Evolutionary conservation across 1,140 invertebrate species (phyloP), one percentile per base, ranked within the genome.

Genomic region (Semibalanus balanoides): DNA sequence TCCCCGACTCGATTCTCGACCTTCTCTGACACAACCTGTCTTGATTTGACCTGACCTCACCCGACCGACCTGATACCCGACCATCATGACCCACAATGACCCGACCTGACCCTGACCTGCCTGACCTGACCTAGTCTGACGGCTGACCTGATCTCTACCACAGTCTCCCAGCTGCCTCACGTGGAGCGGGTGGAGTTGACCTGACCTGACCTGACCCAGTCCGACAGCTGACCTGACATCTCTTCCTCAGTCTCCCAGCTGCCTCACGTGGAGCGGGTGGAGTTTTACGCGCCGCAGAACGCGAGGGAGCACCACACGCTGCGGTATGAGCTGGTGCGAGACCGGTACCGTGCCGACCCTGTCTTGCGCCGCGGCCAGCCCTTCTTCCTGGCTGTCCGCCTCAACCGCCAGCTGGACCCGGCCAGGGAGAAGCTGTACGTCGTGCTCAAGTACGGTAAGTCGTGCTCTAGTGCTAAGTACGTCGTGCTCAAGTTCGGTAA

Each of bases 221-320:
- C 51, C 22, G 51, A 64, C 22, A 40, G 78, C 77, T 76, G 77
- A 77, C 77, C 77, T 76, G 77, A 77, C 72, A 7, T 64, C 22
- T 64, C 11, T 25, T 25, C 51, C 51, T 7, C 51, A 64, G 51
- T 25, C 51, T 64, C 51, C 11, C 76, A 77, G 31, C 43, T 77
- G 29, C 79, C 89, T 76, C 85, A 86, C 76, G 86, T 90, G 7
- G 86, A 88, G 72, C 82, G 85, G 1, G 84, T 89, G 0, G 87
- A 90, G 77, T 85, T 90, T 75, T 89, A 89, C 79, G 86, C 87
- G 0, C 80, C 82, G 74, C 87, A 89, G 78, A 92, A 92, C 80
- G 85, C 87, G 0, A 82, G 84, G 40, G 79, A 81, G 1, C 90
- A 91, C 81, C 87, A 88, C 79, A 90, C 90, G 7, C 84, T 86